Conservation (phyloP, 2,797 vertebrate genomes). For the Paguma larvata region DNA sequence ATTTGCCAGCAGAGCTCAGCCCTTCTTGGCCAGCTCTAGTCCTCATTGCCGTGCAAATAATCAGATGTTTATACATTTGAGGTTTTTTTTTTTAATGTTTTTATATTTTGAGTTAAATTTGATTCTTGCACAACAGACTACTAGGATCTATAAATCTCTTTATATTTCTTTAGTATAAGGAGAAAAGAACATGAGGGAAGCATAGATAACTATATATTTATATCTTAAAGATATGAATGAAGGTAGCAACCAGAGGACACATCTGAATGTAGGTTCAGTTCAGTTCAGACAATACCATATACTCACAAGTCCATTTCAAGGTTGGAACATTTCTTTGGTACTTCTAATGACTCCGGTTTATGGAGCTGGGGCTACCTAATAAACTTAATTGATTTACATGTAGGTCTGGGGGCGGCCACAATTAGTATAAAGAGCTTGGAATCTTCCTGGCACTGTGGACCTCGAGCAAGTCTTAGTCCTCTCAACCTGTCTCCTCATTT, state of each 20-base stretch:
- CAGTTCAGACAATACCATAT: neutral
- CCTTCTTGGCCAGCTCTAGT: neutral
- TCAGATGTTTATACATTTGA: neutral
- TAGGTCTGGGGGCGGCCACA: neutral
- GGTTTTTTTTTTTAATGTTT: neutral
- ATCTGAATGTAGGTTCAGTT: conserved; percentile 43
- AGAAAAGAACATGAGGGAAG: neutral
- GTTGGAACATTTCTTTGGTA: neutral
- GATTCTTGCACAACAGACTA: neutral
- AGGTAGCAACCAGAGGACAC: neutral
- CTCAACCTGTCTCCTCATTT: neutral
- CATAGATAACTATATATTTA: neutral
- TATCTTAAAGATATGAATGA: neutral
- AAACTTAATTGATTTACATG: neutral
- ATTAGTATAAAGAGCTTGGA: neutral
- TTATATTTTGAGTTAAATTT: conserved; percentile 53
- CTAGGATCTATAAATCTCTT: neutral
- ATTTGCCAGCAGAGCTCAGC: neutral
- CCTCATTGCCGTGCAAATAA: neutral
- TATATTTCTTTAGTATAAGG: neutral
- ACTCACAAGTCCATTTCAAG: neutral
- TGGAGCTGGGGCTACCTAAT: neutral
- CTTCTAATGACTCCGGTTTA: neutral
- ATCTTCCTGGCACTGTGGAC: neutral
- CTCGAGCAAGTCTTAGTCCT: neutral